phyloP scores from a whole-genome alignment of 1,140 invertebrate genomes.

The Macrosteles quadrilineatus region DNA sequence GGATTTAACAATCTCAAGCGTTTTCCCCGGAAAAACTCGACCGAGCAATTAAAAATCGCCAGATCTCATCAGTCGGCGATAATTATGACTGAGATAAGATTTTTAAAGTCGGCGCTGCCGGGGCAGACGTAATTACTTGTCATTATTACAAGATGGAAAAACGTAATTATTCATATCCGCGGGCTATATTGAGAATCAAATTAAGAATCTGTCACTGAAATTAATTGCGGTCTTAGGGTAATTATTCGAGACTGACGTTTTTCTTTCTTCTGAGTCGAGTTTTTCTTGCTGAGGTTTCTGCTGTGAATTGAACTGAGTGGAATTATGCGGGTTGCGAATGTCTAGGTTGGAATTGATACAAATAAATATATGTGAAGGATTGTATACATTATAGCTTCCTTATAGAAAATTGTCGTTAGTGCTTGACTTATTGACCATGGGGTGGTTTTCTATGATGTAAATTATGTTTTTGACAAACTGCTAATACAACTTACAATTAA shows the following conservation, averaged over 20 bases:
- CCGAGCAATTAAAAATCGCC: slow-evolving; percentile 17
- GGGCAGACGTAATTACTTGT: slow-evolving; percentile 12
- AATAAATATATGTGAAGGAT: too few relatives aligned
- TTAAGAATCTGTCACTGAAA: slow-evolving; percentile 15
- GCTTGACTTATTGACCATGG: too few relatives aligned
- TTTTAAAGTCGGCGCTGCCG: background rate
- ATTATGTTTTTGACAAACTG: too few relatives aligned
- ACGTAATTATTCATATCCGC: slow-evolving; percentile 22
- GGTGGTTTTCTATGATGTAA: too few relatives aligned
- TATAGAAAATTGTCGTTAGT: too few relatives aligned
- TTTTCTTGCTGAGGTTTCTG: too few relatives aligned
- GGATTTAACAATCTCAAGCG: background rate
- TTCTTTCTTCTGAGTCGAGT: background rate
- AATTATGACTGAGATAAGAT: slow-evolving; percentile 2
- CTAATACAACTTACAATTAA: too few relatives aligned
- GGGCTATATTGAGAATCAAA: slow-evolving; percentile 19
- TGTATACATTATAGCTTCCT: too few relatives aligned
- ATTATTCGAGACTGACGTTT: slow-evolving; percentile 10
- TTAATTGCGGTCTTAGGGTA: slow-evolving; percentile 14
- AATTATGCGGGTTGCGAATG: too few relatives aligned
- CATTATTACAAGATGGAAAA: slow-evolving; percentile 24
- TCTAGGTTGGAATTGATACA: too few relatives aligned
- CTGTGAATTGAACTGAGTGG: too few relatives aligned
- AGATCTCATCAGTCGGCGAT: background rate
- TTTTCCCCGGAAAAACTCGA: background rate